phyloP scores from a whole-genome alignment of 2,888 invertebrate species.

The Agriotes lineatus region DNA sequence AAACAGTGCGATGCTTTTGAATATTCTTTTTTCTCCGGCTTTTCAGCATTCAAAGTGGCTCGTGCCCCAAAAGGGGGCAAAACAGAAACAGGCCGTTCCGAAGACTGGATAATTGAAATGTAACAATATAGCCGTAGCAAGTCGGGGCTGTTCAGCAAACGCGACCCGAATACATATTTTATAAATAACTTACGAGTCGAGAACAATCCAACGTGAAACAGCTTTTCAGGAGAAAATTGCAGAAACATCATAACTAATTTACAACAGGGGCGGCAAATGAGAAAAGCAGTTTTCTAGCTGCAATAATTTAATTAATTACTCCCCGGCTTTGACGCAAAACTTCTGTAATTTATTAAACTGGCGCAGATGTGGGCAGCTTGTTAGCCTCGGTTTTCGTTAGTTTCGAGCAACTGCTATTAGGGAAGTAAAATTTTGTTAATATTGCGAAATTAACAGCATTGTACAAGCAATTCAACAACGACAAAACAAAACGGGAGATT shows the following conservation, averaged over 20 bases:
- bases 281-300: background rate
- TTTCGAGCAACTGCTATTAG: too few species aligned
- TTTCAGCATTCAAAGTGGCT: background rate
- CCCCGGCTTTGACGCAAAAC: background rate
- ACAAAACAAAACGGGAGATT: too few species aligned
- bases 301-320: slow-evolving; percentile 12
- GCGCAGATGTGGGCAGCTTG: too few species aligned
- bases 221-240: background rate
- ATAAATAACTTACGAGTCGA: slow-evolving; percentile 1
- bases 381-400: too few species aligned
- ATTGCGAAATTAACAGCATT: too few species aligned
- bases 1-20: too few species aligned
- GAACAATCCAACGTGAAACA: background rate
- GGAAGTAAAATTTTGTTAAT: too few species aligned
- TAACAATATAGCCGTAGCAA: too few species aligned
- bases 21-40: too few species aligned
- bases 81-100: background rate
- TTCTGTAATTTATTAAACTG: too few species aligned
- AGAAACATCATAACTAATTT: background rate
- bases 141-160: too few species aligned
- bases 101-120: background rate
- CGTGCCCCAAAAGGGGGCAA: background rate
- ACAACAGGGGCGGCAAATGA: background rate
- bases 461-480: too few species aligned
- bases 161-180: slow-evolving; percentile 12